Evolutionary conservation across 2,113 vertebrate species (phyloP).

Genomic region (Chunga burmeisteri): DNA sequence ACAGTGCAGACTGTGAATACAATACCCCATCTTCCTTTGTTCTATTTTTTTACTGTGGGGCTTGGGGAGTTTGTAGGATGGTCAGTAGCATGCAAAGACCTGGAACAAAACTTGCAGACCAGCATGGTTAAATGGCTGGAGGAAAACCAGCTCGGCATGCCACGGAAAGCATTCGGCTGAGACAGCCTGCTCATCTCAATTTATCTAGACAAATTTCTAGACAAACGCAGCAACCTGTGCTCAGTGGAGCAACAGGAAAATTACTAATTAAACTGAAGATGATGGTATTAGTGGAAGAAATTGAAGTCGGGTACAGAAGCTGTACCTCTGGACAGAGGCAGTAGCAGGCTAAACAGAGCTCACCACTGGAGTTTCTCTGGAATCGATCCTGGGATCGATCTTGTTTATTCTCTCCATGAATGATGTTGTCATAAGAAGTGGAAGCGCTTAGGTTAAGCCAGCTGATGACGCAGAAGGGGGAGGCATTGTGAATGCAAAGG

Average conservation of each 20-base stretch:
- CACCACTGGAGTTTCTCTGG: not conserved
- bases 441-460: constrained; percentile 37
- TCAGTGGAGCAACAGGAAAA: constrained; percentile 2
- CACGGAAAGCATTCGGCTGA: not conserved
- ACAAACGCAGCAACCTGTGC: constrained; percentile 49
- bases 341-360: constrained; percentile 1
- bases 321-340: not conserved
- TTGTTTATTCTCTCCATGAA: constrained; percentile 58
- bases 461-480: constrained; percentile 47
- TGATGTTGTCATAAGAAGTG: constrained; percentile 57
- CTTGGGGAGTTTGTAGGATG: not conserved
- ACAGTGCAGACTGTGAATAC: not conserved
- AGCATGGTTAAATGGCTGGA: not conserved
- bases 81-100: not conserved
- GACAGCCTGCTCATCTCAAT: constrained; percentile 36
- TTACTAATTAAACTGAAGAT: constrained; percentile 52
- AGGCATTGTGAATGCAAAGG: constrained; percentile 58
- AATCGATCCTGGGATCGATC: constrained; percentile 39
- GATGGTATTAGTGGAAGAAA: constrained; percentile 36
- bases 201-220: constrained; percentile 35
- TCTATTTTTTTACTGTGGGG: not conserved
- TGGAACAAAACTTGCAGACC: not conserved
- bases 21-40: not conserved
- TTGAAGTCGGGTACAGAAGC: not conserved
- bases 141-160: not conserved